These are phyloP conservation scores for Bubo bubo DNA, from an alignment of 2,113 vertebrate genomes.

Conservation along the genomic window DNA sequence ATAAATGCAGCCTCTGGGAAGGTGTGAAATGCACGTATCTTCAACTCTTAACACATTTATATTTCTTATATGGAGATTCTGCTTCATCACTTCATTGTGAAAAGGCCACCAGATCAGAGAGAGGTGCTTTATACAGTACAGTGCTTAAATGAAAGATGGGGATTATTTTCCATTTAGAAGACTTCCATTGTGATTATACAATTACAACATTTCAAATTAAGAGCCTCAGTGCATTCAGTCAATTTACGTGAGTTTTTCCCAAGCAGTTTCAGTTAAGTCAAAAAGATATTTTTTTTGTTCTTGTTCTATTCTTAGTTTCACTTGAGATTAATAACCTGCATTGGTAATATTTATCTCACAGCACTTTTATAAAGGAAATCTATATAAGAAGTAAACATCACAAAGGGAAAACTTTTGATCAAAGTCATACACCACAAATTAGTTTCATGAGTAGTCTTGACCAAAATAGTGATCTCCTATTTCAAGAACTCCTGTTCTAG, in stretches of 20 bases:
- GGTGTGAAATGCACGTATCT: neutral
- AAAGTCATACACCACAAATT: neutral
- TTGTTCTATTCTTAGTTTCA: neutral
- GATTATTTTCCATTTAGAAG: neutral
- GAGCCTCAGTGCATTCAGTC: neutral
- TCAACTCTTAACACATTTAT: neutral
- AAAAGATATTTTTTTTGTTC: neutral
- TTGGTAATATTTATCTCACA: neutral
- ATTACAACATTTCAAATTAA: neutral
- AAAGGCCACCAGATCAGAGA: neutral
- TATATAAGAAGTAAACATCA: neutral
- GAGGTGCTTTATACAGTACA: neutral
- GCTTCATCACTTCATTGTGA: neutral
- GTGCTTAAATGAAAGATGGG: neutral
- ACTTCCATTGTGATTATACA: neutral
- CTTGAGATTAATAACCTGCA: neutral
- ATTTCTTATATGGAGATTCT: neutral
- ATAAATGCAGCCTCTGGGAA: neutral
- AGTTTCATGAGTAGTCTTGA: neutral
- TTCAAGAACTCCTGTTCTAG: neutral
- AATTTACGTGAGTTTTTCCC: accelerated
- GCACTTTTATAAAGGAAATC: neutral
- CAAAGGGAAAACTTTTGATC: neutral
- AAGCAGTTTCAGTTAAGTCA: neutral
- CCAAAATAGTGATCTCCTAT: neutral